phyloP scores from a whole-genome alignment of 2,797 vertebrate species.

The Darevskia nairensis region DNA sequence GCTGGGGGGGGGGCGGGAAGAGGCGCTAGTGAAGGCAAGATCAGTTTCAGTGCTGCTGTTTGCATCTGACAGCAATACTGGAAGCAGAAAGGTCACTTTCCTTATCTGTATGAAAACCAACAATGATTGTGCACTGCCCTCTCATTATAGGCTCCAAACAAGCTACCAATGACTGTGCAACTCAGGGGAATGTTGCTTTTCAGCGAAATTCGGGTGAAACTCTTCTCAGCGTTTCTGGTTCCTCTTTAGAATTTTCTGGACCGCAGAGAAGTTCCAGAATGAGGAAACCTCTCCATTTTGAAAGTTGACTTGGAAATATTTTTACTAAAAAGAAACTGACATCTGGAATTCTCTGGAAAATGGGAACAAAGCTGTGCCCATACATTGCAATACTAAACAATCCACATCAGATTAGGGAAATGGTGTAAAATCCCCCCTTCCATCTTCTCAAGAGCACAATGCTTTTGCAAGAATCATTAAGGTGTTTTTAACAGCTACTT shows the following conservation, averaged over 20 bases:
- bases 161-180: background rate
- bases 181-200: rapidly evolving
- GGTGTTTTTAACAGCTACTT: background rate
- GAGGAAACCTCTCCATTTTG: slow-evolving; percentile 8
- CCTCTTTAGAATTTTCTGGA: background rate
- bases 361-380: rapidly evolving
- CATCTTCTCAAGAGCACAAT: background rate
- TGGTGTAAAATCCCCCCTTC: background rate
- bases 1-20: slow-evolving; percentile 4
- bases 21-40: slow-evolving; percentile 34
- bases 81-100: slow-evolving; percentile 3
- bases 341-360: background rate
- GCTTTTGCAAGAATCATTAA: background rate
- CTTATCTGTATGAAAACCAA: slow-evolving; percentile 36
- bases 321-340: slow-evolving; percentile 22
- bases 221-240: background rate
- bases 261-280: background rate
- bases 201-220: background rate
- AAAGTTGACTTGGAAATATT: slow-evolving; percentile 35
- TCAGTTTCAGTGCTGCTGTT: background rate
- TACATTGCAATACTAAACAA: background rate
- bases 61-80: slow-evolving; percentile 33
- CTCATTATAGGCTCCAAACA: rapidly evolving
- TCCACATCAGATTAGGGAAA: background rate
- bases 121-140: background rate